Evolutionary conservation across 2,888 invertebrate species (phyloP).

Genomic region (Pheosia tremula): DNA sequence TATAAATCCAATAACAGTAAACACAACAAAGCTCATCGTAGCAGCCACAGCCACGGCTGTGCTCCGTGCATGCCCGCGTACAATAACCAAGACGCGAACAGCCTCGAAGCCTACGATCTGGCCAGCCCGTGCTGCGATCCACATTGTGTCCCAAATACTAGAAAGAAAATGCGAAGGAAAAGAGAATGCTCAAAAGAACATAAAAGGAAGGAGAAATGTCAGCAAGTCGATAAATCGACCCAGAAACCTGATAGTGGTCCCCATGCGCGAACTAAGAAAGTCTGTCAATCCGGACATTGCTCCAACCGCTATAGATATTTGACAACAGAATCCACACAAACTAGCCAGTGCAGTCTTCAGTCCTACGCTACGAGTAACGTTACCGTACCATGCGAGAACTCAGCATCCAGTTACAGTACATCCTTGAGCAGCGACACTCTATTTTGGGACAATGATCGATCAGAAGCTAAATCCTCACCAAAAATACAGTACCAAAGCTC

Average conservation of each 20-base stretch:
- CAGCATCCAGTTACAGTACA: constrained; percentile 92
- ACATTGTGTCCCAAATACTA: constrained; percentile 90
- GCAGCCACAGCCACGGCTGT: constrained; percentile 85
- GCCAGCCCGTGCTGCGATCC: constrained; percentile 95
- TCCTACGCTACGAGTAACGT: constrained; percentile 93
- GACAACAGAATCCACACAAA: constrained; percentile 87
- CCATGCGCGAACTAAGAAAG: constrained; percentile 75
- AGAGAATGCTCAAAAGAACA: constrained; percentile 87
- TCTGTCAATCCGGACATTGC: constrained; percentile 69
- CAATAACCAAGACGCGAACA: constrained; percentile 89
- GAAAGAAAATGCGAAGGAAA: constrained; percentile 79
- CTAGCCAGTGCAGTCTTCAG: constrained; percentile 92
- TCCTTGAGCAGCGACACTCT: constrained; percentile 94
- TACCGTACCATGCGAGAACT: constrained; percentile 87
- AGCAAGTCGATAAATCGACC: constrained; percentile 78
- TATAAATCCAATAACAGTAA: constrained; percentile 63
- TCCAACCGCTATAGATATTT: constrained; percentile 85
- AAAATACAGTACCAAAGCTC: constrained; percentile 79
- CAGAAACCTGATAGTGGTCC: constrained; percentile 76
- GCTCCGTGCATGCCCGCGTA: constrained; percentile 88
- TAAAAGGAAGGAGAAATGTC: constrained; percentile 84
- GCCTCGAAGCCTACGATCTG: constrained; percentile 93
- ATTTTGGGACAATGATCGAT: constrained; percentile 89
- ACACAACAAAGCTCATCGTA: constrained; percentile 66
- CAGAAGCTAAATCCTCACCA: constrained; percentile 73